Conservation (phyloP, 92 coral and sea anemone genomes). For the Phenganax marumi region DNA sequence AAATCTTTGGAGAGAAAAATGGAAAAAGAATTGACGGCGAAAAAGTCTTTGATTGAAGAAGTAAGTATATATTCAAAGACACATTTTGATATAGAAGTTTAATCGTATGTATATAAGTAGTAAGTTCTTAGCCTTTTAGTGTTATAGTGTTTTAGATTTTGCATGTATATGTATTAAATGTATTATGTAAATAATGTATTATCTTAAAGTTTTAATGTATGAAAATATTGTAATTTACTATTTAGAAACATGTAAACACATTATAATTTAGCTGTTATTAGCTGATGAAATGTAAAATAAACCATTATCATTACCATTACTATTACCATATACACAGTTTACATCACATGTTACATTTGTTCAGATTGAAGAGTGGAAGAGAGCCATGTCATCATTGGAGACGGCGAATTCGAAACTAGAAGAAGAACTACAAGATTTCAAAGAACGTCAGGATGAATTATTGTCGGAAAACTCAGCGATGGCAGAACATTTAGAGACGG, state of each 20-base stretch:
- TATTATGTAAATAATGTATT: too few species aligned
- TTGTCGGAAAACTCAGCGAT: constrained; percentile 66
- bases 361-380: constrained; percentile 68
- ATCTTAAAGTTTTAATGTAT: too few species aligned
- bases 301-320: neutral
- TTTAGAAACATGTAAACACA: too few species aligned
- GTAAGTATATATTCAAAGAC: constrained; percentile 33
- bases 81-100: neutral
- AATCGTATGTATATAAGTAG: too few species aligned
- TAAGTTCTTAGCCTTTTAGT: too few species aligned
- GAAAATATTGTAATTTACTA: too few species aligned
- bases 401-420: constrained; percentile 78
- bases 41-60: constrained; percentile 71
- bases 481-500: constrained; percentile 83
- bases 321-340: neutral
- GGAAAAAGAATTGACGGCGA: constrained; percentile 72
- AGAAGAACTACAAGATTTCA: constrained; percentile 74
- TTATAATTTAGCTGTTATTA: too few species aligned
- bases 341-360: neutral
- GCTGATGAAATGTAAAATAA: too few species aligned
- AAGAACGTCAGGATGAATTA: constrained; percentile 75
- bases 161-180: neutral
- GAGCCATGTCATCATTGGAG: constrained; percentile 66
- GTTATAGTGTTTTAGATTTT: neutral
- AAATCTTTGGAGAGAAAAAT: constrained; percentile 89